Base-by-base conservation (phyloP, 2,797 vertebrate genomes). In the Fistularia tabacaria region DNA sequence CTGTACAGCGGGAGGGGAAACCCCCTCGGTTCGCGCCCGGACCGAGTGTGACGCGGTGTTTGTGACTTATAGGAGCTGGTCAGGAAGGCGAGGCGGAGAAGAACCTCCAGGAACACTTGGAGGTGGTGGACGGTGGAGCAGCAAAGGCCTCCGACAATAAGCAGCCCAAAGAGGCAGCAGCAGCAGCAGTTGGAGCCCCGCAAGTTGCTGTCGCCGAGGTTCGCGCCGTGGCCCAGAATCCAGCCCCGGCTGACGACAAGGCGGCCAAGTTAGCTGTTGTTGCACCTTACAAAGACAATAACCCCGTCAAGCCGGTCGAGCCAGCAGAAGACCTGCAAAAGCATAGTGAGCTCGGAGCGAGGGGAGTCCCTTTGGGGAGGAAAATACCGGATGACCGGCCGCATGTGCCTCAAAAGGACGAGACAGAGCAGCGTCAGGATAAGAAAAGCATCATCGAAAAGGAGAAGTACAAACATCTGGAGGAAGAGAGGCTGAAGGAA, bases 301-400 rank as follows among this genome's bases (percentile, higher is more conserved):
- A 25, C 9, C 41, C 50, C 25, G 25, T 25, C 25, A 5, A 25
- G 7, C 50, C 55, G 5, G 67, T 4, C 45, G 71, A n/a, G 9
- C 44, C 44, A 0, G 51, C 0, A 47, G 73, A 12, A 52, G 71
- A 74, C 7, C 37, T 42, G n/a, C 66, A 59, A 25, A 81, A 80
- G 60, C 83, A 91, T 65, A 85, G 64, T 36, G 85, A 92, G 65
- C 79, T 90, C 0, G 79, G 81, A 5, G 90, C 74, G 10, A 83
- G 86, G 67, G 88, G 80, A 49, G 78, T 88, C 59, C 85, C 81
- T 10, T 77, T 90, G 13, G 68, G 78, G 53, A 67, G 79, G 77
- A 80, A 65, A 6, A 63, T 40, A 57, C 46, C 57, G 1, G 61
- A 78, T 1, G 59, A 69, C 13, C 37, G 1, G 11, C 65, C 56